Base-by-base conservation (phyloP, 1,140 invertebrate species). In the Drosophila takahashii region DNA sequence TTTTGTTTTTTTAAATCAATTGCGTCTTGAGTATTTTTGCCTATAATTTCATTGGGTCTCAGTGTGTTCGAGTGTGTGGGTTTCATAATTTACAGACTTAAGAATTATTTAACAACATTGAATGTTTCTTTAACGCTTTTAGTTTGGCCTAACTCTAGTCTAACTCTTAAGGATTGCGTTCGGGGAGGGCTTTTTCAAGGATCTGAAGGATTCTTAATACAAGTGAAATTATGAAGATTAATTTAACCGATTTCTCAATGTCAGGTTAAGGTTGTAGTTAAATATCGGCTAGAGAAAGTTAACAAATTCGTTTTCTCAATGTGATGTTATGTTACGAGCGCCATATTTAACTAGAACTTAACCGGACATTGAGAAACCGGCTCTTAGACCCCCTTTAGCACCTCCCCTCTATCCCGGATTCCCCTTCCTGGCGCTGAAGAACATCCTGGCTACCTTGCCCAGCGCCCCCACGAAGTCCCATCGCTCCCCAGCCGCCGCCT, bases 61-160 rank as follows among this genome's bases (percentile, higher is more conserved):
- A 18, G 62, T 77, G 69, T 77, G 62, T 42, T 29, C 42, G 56
- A 47, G 57, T 34, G 41, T 66, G 64, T 74, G 53, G 64, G 53
- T 51, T 32, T 48, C 51, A 71, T 75, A 90, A 90, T 90, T 70
- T 90, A 90, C 80, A 91, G 53, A 67, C 89, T 91, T 91, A 91
- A 75, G 70, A 83, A 90, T 73, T 89, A 91, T 91, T 91, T 89
- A 91, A 91, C 89, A 91, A 91, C 89, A 91, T 91, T 91, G 54
- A 91, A 91, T 91, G 89, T 85, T 89, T 70, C n/a, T 64, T 90
- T 80, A 90, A 81, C 81, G n/a, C 48, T 22, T 64, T 53, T 45
- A 58, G 59, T 29, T 70, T 36, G 42, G 26, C 73, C 11, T 16
- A 18, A 29, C 47, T 45, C 37, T 58, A 48, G 16, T 57, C 32